phyloP scores from a whole-genome alignment of 1,140 invertebrate species.

The Lasioglossum baleicum region DNA sequence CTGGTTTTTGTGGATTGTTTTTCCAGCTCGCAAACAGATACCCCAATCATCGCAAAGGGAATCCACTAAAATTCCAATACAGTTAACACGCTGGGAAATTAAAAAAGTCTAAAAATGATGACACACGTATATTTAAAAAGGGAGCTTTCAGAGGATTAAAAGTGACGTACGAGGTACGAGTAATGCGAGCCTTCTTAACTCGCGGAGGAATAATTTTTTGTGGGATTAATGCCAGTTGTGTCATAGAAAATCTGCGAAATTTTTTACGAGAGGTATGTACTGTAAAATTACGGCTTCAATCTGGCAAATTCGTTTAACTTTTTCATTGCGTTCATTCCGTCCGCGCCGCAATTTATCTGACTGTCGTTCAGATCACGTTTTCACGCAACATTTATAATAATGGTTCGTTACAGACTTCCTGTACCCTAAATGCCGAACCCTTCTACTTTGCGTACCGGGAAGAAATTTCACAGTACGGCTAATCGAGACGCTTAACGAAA shows the following conservation, averaged over 20 bases:
- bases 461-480: not conserved
- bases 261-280: not conserved
- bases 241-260: not conserved
- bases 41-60: not conserved
- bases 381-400: no score
- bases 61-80: no score
- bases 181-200: not conserved
- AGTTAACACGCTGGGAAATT: not conserved
- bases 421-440: no score
- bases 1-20: not conserved
- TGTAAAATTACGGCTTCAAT: not conserved
- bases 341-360: not conserved
- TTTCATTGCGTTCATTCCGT: no score
- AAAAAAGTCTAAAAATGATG: not conserved
- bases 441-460: not conserved
- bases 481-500: not conserved
- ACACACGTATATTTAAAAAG: not conserved
- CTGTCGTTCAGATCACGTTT: not conserved
- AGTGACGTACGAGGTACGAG: not conserved
- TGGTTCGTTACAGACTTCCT: no score
- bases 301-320: not conserved
- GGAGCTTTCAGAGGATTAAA: slow-evolving; percentile 1
- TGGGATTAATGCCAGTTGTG: not conserved
- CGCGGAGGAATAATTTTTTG: not conserved
- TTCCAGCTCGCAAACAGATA: not conserved